Conservation (phyloP, 2,113 vertebrate species). For the Egretta garzetta region DNA sequence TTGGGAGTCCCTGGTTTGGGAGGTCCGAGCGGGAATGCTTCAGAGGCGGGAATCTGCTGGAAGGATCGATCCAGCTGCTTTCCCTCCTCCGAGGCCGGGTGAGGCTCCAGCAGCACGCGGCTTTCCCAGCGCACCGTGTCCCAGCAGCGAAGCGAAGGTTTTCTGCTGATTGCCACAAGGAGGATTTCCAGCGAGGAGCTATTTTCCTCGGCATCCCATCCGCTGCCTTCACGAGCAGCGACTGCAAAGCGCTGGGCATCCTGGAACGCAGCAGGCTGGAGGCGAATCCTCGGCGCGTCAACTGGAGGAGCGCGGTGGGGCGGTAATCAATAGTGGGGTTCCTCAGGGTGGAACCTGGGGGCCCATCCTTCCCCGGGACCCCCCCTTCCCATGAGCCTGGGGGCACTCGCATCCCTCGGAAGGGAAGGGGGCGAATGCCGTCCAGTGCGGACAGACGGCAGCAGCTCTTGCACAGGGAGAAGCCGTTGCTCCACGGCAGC, state of each 20-base stretch:
- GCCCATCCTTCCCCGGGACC: slow-evolving; percentile 26
- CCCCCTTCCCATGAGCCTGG: neutral
- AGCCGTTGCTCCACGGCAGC: slow-evolving; percentile 46
- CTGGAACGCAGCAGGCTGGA: slow-evolving; percentile 48
- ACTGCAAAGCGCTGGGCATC: slow-evolving; percentile 52
- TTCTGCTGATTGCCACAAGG: neutral
- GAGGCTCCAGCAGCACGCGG: accelerated
- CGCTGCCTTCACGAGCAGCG: slow-evolving; percentile 49
- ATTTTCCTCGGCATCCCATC: slow-evolving; percentile 58
- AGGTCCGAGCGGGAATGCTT: accelerated
- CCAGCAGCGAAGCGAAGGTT: slow-evolving; percentile 16
- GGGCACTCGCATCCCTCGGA: neutral
- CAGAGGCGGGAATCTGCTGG: neutral
- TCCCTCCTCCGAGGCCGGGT: no score
- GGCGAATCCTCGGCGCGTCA: neutral
- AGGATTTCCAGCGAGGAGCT: slow-evolving; percentile 62
- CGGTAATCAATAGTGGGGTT: slow-evolving; percentile 31
- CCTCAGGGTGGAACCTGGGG: slow-evolving; percentile 38
- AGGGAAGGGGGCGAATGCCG: neutral
- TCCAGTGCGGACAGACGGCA: neutral
- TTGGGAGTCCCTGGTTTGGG: neutral
- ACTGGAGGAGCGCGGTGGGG: neutral
- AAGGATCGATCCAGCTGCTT: neutral
- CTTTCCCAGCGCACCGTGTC: neutral
- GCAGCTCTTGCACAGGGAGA: slow-evolving; percentile 22